Conservation (phyloP, 1,140 invertebrate genomes). For the Bombus waltoni region DNA sequence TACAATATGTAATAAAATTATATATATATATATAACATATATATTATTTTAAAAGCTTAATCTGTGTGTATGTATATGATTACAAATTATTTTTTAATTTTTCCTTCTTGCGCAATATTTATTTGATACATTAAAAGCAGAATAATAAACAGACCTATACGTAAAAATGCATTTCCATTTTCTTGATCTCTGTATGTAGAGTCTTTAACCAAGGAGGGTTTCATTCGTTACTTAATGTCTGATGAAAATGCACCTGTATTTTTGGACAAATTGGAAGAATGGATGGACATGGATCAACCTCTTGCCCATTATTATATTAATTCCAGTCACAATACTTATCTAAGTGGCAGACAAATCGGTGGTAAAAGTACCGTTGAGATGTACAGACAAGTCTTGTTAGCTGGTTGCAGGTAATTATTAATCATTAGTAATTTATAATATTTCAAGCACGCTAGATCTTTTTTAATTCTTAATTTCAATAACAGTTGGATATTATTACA, state of each 20-base stretch:
- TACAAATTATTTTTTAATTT: background rate
- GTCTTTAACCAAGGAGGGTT: slow-evolving; percentile 96
- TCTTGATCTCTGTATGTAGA: slow-evolving; percentile 70
- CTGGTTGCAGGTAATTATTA: slow-evolving; percentile 92
- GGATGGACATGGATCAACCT: slow-evolving; percentile 99
- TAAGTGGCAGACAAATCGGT: slow-evolving; percentile 97
- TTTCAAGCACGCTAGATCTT: too few relatives aligned
- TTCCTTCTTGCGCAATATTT: background rate
- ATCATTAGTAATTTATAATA: background rate
- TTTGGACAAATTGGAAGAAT: slow-evolving; percentile 97
- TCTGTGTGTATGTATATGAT: too few relatives aligned
- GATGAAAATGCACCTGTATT: slow-evolving; percentile 99
- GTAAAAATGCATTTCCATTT: background rate
- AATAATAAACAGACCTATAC: background rate
- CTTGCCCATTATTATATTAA: slow-evolving; percentile 99
- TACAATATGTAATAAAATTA: too few relatives aligned
- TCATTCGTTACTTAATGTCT: slow-evolving; percentile 99
- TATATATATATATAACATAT: too few relatives aligned
- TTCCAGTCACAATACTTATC: slow-evolving; percentile 99
- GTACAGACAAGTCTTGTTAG: slow-evolving; percentile 98
- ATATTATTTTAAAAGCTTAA: too few relatives aligned
- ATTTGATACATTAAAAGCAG: background rate
- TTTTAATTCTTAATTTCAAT: too few relatives aligned
- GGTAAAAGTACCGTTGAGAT: slow-evolving; percentile 99
- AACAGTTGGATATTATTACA: too few relatives aligned